Evolutionary conservation across 2,113 vertebrate genomes (phyloP), one percentile per base, ranked within the genome.

Genomic region (Xyliphius kryptos): DNA sequence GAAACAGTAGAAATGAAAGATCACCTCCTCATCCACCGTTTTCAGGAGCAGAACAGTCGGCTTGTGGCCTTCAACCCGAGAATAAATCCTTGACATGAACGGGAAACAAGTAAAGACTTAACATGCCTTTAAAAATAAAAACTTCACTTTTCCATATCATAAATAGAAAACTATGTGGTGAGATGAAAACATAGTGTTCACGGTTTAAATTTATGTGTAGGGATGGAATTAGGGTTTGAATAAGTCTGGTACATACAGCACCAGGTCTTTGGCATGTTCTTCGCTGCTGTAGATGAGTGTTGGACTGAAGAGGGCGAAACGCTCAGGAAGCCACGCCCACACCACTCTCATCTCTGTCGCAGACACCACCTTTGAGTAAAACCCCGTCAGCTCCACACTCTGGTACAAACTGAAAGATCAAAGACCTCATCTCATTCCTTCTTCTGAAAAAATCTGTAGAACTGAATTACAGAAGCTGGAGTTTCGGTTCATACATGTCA

Each of bases 321-420:
- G 87, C 63, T 92, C 90, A 0, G 91, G 91, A 57, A 94, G 92
- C 91, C 91, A 93, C 69, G 91, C 90, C 91, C 91, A 94, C 57
- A 94, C 6, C 0, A 91, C 75, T 63, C 88, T 84, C 90, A 93
- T 94, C 83, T 89, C 89, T 10, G 86, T 89, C 14, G 72, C 81
- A 0, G 82, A 90, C 32, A 92, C 88, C 2, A 81, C 83, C 61
- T 65, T 80, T 60, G 91, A 94, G 73, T 57, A 80, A 70, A 92
- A 88, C 66, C 60, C 83, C 58, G 65, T 75, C 9, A 91, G 82
- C 74, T 92, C 86, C 75, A 92, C 85, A 0, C 81, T 80, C 69
- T 89, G 85, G 53, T 88, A 85, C 6, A 69, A 73, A 32, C 91
- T 92, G 74, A 41, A 11, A 41, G 13, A 12, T 7, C 40, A 41